A percentile compares a stretch with the other conserved stretches of the same genome.
phyloP scores from a whole-genome alignment of 2,888 invertebrate species.

The Meghimatium bilineatum region DNA sequence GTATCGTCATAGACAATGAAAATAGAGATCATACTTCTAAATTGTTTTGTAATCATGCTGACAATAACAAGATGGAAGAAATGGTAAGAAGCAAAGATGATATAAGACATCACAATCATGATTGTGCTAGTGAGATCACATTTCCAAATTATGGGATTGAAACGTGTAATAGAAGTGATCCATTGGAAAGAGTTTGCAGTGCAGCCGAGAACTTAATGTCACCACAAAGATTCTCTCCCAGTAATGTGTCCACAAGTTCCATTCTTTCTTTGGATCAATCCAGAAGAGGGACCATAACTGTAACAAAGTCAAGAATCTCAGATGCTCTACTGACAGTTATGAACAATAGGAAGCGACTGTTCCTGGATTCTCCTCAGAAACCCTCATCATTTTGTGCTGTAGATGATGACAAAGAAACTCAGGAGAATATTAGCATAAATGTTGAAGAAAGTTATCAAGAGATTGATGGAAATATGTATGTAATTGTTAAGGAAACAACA shows the following conservation, averaged over 20 bases:
- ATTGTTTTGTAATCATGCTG: not conserved
- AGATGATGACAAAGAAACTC: constrained; percentile 33
- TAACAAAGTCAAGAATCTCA: constrained; percentile 62
- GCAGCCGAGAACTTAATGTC: constrained; percentile 27
- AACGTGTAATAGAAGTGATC: not conserved
- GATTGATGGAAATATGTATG: constrained; percentile 40
- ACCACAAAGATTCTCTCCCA: constrained; percentile 40
- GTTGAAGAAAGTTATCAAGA: constrained; percentile 39
- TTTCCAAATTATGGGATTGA: not conserved
- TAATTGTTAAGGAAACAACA: constrained; percentile 46
- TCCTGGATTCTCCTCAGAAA: constrained; percentile 10
- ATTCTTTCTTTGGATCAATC: constrained; percentile 45
- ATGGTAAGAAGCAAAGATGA: not conserved
- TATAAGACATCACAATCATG: not conserved
- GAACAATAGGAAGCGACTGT: constrained; percentile 34
- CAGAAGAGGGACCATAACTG: constrained; percentile 60
- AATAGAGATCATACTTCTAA: too few relatives aligned
- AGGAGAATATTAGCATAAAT: constrained; percentile 34
- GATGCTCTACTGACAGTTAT: constrained; percentile 60
- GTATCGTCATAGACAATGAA: not conserved
- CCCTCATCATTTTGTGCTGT: too few relatives aligned
- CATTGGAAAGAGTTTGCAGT: not conserved
- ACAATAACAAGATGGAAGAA: not conserved
- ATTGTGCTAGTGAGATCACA: not conserved
- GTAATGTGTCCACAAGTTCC: constrained; percentile 49